These are phyloP conservation scores for Drosophila varians DNA, from an alignment of 1,140 invertebrate species.

Conservation along the genomic window DNA sequence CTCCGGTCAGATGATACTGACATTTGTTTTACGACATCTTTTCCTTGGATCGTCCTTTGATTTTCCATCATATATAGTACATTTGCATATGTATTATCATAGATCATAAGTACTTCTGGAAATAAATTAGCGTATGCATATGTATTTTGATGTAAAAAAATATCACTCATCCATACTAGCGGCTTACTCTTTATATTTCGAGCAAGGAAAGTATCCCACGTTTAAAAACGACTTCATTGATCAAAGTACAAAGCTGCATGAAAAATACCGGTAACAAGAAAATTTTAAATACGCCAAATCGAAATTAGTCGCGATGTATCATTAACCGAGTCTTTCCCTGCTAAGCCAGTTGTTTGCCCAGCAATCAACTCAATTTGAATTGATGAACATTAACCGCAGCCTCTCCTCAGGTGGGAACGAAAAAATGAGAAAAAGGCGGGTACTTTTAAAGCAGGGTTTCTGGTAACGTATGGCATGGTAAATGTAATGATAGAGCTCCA, in stretches of 20 bases:
- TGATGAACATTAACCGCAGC: background rate
- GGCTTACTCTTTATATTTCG: background rate
- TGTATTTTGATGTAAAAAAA: too few species aligned
- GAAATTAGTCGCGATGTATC: conserved; percentile 67
- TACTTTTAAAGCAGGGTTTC: conserved; percentile 18
- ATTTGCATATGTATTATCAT: too few species aligned
- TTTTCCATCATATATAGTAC: too few species aligned
- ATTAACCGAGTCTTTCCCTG: conserved; percentile 41
- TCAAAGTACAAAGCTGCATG: conserved; percentile 71
- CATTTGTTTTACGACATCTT: too few species aligned
- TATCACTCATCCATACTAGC: too few species aligned
- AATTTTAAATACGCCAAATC: conserved; percentile 64
- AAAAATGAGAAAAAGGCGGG: conserved; percentile 36
- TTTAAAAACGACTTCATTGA: conserved; percentile 73
- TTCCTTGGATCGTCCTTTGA: too few species aligned
- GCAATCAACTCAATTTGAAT: background rate
- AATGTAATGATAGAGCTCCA: background rate
- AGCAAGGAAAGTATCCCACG: background rate
- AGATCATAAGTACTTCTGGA: too few species aligned
- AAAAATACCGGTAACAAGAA: conserved; percentile 69
- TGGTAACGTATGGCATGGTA: conserved; percentile 10
- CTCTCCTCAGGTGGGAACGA: background rate
- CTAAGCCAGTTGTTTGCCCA: background rate
- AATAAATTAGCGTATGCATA: too few species aligned
- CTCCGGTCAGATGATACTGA: too few species aligned